Evolutionary conservation across 2,797 vertebrate species (phyloP).

Genomic region (Antennarius maculatus): DNA sequence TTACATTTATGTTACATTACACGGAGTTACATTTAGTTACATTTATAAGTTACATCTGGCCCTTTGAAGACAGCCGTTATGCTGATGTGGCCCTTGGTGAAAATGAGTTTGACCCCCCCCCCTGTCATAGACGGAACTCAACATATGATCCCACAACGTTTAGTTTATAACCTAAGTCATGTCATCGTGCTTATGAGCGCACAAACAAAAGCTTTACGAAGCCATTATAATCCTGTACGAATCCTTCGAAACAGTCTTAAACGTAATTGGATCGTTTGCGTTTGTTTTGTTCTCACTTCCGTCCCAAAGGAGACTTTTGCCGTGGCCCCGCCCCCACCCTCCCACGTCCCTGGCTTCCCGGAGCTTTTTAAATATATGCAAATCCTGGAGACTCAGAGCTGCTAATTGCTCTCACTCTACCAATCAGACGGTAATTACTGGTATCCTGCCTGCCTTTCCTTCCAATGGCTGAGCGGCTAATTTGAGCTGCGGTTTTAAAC

Average conservation of each 20-base stretch:
- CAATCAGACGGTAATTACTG: constrained; percentile 89
- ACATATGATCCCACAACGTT: no score
- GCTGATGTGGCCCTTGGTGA: no score
- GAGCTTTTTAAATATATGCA: constrained; percentile 68
- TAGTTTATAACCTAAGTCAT: no score
- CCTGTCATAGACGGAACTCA: no score
- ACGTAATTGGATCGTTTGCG: constrained; percentile 2
- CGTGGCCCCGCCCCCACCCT: constrained; percentile 21
- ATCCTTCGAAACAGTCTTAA: background rate
- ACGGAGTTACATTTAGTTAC: no score
- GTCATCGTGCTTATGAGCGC: no score
- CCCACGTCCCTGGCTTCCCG: constrained; percentile 30
- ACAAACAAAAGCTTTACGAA: no score
- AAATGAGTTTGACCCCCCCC: no score
- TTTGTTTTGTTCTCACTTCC: constrained; percentile 7
- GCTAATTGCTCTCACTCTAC: constrained; percentile 87
- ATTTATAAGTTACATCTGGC: no score
- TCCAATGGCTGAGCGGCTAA: constrained; percentile 88
- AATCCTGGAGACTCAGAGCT: constrained; percentile 68
- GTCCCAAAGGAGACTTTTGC: background rate
- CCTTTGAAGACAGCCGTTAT: no score
- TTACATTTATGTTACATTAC: no score
- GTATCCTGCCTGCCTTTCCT: constrained; percentile 87
- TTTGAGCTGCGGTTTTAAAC: constrained; percentile 85
- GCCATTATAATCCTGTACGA: no score